Conservation (phyloP, 2,797 vertebrate genomes). For the Channallabes apus region DNA sequence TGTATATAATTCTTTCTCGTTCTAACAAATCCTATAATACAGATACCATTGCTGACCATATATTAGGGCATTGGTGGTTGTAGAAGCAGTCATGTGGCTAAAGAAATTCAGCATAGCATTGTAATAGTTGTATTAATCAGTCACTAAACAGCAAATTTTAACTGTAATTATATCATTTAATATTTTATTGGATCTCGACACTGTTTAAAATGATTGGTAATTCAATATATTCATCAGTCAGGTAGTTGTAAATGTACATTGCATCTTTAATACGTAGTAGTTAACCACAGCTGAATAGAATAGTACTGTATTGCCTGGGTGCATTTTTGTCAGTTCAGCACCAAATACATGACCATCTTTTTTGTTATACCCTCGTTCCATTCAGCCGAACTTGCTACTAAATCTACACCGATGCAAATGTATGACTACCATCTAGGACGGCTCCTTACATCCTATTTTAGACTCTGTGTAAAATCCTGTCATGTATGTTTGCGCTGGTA, state of each 20-base stretch:
- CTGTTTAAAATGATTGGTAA: too few relatives aligned
- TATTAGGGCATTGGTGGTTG: neutral
- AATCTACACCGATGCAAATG: too few relatives aligned
- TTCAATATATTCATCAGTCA: neutral
- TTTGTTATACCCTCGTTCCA: neutral
- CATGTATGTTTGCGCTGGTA: too few relatives aligned
- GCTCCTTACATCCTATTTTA: too few relatives aligned
- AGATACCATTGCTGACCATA: neutral
- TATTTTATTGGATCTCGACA: neutral
- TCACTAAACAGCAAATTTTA: neutral
- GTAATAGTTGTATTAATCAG: neutral
- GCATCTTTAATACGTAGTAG: neutral
- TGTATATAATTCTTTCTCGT: neutral
- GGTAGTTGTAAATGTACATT: neutral
- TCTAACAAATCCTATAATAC: neutral
- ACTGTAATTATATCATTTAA: neutral
- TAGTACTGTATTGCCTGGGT: too few relatives aligned
- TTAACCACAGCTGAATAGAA: neutral
- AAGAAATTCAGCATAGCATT: neutral
- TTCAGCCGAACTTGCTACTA: too few relatives aligned
- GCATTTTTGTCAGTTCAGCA: neutral
- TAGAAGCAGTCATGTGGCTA: neutral
- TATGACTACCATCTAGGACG: too few relatives aligned
- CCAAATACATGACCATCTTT: neutral
- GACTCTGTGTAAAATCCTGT: too few relatives aligned